Base-by-base conservation (phyloP, 2,113 vertebrate genomes). In the Podarcis raffonei region DNA sequence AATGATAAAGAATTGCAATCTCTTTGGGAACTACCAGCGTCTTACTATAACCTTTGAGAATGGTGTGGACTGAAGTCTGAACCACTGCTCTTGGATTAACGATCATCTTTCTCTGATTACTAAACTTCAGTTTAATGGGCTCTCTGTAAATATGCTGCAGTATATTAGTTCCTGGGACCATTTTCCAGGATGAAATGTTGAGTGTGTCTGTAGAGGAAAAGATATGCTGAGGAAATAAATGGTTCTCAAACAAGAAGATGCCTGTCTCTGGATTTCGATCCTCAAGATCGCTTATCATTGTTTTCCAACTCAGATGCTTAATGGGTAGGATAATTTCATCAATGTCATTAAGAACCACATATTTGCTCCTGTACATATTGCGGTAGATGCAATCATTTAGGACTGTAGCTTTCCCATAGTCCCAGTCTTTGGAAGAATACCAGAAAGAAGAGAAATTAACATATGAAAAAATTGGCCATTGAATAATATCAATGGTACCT, bases 251-350 rank as follows among this genome's bases (percentile, higher is more conserved):
- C 35, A 96, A 86, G 89, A 96, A 98, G 83, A 96, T 83, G 0
- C 91, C 90, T 0, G 90, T 83, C 57, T 93, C 62, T 39, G 96
- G 95, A 42, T 97, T 88, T 66, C 96, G 90, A 48, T 87, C 4
- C 86, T 94, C 93, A 57, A 98, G 96, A 23, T 25, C 62, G 3
- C 1, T 83, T 95, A 97, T 96, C 90, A 97, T 92, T 25, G 91
- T 80, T 83, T 89, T 93, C 84, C 97, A 95, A 86, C 93, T 30
- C 0, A 75, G 7, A 85, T 97, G 92, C 39, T 96, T 81, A 90
- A 97, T 95, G 1, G 97, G 97, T 93, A 97, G 94, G 66, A 97
- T 95, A 76, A 97, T 97, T 95, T 98, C 97, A 90, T 97, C 97
- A 7, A 96, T 96, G 89, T 98, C 97, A 77, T 97, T 97, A 71